These are phyloP conservation scores for Nibea albiflora DNA, from an alignment of 2,113 vertebrate species.

Conservation along the genomic window DNA sequence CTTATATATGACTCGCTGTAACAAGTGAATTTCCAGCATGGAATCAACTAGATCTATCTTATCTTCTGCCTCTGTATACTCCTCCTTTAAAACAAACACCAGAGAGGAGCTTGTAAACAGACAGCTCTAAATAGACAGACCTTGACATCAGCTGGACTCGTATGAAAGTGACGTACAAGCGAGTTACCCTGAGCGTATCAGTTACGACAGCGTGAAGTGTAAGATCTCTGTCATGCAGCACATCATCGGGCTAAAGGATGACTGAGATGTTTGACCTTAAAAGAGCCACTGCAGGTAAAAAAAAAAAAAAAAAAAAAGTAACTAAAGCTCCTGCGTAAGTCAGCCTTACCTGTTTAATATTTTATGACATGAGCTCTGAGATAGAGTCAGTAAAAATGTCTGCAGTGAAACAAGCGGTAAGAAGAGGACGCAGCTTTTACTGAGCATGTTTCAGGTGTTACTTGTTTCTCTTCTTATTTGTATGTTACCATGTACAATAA, in stretches of 20 bases:
- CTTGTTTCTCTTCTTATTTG: neutral
- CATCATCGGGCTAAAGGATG: conserved; percentile 3
- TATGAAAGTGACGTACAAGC: conserved; percentile 27
- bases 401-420: neutral
- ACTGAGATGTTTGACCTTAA: neutral
- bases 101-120: conserved; percentile 5
- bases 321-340: conserved; percentile 11
- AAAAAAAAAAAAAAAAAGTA: neutral
- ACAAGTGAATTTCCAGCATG: no score
- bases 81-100: neutral
- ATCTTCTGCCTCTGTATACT: neutral
- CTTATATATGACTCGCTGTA: no score
- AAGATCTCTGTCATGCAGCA: neutral
- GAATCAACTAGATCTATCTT: no score
- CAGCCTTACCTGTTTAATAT: conserved; percentile 20
- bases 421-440: neutral
- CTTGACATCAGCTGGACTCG: conserved; percentile 2
- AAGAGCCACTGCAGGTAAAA: neutral
- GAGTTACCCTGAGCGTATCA: neutral
- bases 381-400: neutral
- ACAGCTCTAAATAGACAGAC: neutral
- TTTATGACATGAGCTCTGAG: conserved; percentile 24
- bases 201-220: neutral
- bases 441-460: neutral
- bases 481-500: neutral